Conservation (phyloP, 2,888 invertebrate species). For the Caenorhabditis angaria region DNA sequence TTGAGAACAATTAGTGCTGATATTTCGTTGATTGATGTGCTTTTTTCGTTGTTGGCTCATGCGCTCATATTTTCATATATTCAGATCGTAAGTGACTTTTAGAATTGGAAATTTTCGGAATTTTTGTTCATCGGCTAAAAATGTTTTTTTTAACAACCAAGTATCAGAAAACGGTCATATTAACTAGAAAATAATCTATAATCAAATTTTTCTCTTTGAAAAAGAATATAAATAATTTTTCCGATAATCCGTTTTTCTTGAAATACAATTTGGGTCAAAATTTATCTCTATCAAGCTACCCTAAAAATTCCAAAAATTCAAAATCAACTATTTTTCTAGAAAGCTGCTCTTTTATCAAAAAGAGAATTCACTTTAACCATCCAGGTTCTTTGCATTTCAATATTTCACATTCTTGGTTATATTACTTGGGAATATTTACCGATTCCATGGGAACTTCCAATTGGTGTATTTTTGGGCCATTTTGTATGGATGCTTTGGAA, state of each 20-base stretch:
- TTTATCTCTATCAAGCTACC: too few relatives aligned
- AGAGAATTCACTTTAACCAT: constrained; percentile 47
- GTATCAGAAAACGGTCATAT: too few relatives aligned
- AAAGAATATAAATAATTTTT: too few relatives aligned
- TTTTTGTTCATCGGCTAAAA: not conserved
- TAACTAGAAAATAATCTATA: too few relatives aligned
- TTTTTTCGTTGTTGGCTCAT: constrained; percentile 41
- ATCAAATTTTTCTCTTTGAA: too few relatives aligned
- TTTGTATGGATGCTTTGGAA: constrained; percentile 59
- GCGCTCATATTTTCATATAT: constrained; percentile 41
- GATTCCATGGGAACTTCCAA: constrained; percentile 43
- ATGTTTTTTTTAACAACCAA: too few relatives aligned
- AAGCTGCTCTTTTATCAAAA: constrained; percentile 42
- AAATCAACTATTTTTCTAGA: constrained; percentile 25
- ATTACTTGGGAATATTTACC: constrained; percentile 52
- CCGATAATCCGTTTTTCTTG: too few relatives aligned
- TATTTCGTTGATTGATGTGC: constrained; percentile 43
- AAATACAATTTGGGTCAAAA: too few relatives aligned
- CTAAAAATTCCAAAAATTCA: too few relatives aligned
- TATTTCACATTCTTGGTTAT: constrained; percentile 48
- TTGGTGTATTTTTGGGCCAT: constrained; percentile 50
- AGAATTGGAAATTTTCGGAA: not conserved
- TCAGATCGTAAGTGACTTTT: constrained; percentile 31
- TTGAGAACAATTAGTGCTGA: constrained; percentile 37
- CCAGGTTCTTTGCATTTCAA: constrained; percentile 45